Base-by-base conservation (phyloP, 2,113 vertebrate species). In the Cercocebus atys region DNA sequence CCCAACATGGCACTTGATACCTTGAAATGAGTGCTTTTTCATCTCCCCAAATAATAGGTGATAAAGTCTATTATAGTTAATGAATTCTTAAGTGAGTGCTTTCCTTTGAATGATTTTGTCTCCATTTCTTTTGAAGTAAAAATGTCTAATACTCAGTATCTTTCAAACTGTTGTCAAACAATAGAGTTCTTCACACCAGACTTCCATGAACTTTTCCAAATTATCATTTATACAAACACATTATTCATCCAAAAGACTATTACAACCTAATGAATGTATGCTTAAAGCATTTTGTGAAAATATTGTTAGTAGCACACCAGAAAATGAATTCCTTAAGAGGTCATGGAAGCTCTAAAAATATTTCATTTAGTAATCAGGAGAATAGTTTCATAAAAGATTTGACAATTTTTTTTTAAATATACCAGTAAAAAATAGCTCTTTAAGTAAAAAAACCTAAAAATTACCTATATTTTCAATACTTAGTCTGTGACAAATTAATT, bases 151-250 rank as follows among this genome's bases (percentile, higher is more conserved):
- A 78, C 30, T 82, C 76, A 43, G 81, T 88, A 64, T 80, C 81
- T 78, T 95, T 96, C 91, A 84, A 70, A 50, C 38, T 75, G 57
- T 80, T 83, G n/a, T 85, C 81, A 96, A 88, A 90, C 52, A 96
- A 82, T 78, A 76, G 57, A 93, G 72, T 95, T 90, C 72, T 84
- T 96, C 72, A 87, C 52, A 35, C 17, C 75, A 95, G 83, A 70
- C 78, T 96, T 92, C 57, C 64, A 81, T 43, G 43, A 92, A 97
- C 94, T 88, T 96, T 90, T 66, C 76, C 88, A 92, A 95, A 96
- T 88, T 70, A 94, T 76, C 87, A 2, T 91, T 97, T 85, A 88
- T 73, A 82, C 64, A 86, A 94, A 95, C 13, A 12, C 11, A 55
- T n/a, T 78, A 95, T 59, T 94, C 35, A 95, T 81, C 70, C 4